Base-by-base conservation (phyloP, 2,888 invertebrate genomes). In the Abrostola tripartita region DNA sequence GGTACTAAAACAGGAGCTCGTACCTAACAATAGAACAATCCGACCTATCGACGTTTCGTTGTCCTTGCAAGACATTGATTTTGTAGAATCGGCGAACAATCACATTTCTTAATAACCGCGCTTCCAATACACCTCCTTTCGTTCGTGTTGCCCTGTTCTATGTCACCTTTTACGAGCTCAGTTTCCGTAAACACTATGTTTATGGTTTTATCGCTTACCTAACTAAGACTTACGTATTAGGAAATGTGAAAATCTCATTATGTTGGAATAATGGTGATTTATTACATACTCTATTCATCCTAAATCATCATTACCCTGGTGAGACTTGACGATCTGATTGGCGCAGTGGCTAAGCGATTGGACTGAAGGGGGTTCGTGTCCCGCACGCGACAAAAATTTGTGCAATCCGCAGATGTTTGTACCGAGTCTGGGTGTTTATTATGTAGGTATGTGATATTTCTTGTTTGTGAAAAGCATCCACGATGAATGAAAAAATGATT, bases 201-300 rank as follows among this genome's bases (percentile, higher is more conserved):
- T 47, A 59, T 51, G 12, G 42, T 4, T 42, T 42, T 65, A 61
- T 62, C 35, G 54, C 37, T 63, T 71, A 74, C 60, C 11, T 61
- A 67, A 66, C 49, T 4, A 9, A 49, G 40, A 52, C 52, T 65
- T 74, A 54, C 61, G 38, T 54, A 58, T 41, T 11, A 71, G 67
- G 68, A 61, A 74, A 63, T 61, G 53, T 60, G 56, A 54, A 61
- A 66, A 61, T 42, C 61, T 60, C 11, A 71, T 69, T 65, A 51
- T 42, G 36, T 49, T 10, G 47, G 11, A 55, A 60, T 67, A 62
- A 71, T 58, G 47, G 54, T 63, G 44, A 38, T 6, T 59, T 36
- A 59, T 61, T 51, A 40, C 57, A 55, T 14, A 61, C 55, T 58
- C 36, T 55, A 6, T 35, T 40, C 24, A 49, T 41, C 37, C 40